Evolutionary conservation across 1,140 invertebrate species (phyloP), one percentile per base, ranked within the genome.

Genomic region (Ptiloglossa arizonensis): DNA sequence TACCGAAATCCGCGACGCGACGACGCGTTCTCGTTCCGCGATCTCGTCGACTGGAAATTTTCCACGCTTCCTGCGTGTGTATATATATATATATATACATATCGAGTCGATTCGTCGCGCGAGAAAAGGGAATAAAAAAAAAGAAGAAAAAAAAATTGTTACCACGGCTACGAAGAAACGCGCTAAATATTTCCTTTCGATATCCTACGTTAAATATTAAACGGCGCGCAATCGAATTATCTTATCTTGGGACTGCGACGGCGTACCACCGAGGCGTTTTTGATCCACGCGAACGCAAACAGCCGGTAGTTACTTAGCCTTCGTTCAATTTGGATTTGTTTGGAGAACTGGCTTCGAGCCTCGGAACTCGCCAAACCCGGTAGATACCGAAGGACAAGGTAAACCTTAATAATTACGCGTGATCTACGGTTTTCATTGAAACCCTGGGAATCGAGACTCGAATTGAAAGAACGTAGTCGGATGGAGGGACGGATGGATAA

Each of bases 181-280:
- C n/a, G 19, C 19, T 41, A 60, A 70, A 70, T 60, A 70, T 46
- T 32, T 3, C 3, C 44, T 32, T 24, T 62, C 19, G 35, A 50
- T 63, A 63, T 24, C 41, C 56, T 9, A 19, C 19, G 19, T 46
- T 32, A 50, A 63, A 72, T 29, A 41, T 19, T 32, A 54, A 41
- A 32, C n/a, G 27, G 41, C 24, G 15, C n/a, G 48, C 35, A 44
- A 52, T 66, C 48, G 35, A 54, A 44, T 29, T 27, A 29, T 66
- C 71, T 73, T 73, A 73, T 73, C 71, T 50, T 35, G 24, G 35
- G 52, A 22, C 24, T 41, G 32, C 32, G 60, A 9, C 17, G 70
- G 22, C 5, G n/a, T n/a, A n/a, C n/a, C n/a, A 52, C 50, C n/a
- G 22, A 52, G 5, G 11, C 38, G 52, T 54, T 29, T n/a, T 5